Percentiles rank a stretch among this genome's conserved stretches.
Evolutionary conservation across 2,797 vertebrate species (phyloP).

Genomic region (Myoxocephalus aenaeus): DNA sequence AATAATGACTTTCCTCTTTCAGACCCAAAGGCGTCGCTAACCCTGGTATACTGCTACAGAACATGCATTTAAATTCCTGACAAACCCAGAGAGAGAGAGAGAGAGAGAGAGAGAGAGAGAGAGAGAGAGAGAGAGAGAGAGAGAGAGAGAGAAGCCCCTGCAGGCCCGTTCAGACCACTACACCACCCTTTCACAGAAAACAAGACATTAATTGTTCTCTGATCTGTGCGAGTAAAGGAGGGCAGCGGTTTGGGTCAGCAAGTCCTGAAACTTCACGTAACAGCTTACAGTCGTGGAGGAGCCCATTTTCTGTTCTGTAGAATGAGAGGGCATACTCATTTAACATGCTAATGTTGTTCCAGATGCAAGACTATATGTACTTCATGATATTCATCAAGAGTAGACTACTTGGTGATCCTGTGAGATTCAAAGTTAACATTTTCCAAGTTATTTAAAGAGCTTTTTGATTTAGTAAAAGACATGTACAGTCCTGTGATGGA

Average conservation of each 20-base stretch:
- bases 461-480: neutral
- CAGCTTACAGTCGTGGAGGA: slow-evolving; percentile 21
- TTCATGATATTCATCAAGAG: slow-evolving; percentile 15
- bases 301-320: slow-evolving; percentile 29
- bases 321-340: slow-evolving; percentile 34
- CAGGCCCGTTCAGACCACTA: slow-evolving; percentile 12
- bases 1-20: no score
- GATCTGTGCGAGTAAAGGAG: neutral
- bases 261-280: slow-evolving; percentile 37
- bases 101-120: slow-evolving; percentile 10
- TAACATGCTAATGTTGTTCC: slow-evolving; percentile 31
- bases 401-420: neutral
- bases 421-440: slow-evolving; percentile 4
- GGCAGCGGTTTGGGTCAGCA: slow-evolving; percentile 25
- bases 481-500: neutral
- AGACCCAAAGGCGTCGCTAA: no score
- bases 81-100: neutral
- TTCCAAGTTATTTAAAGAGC: neutral
- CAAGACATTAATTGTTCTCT: slow-evolving; percentile 38
- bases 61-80: slow-evolving; percentile 43
- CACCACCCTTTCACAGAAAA: slow-evolving; percentile 10
- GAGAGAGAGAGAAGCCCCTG: slow-evolving; percentile 12
- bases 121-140: neutral
- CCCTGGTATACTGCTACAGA: neutral
- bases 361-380: slow-evolving; percentile 24